Percentiles rank a stretch among this genome's conserved stretches.
These are phyloP conservation scores for Adela reaumurella DNA, from an alignment of 2,888 invertebrate species.

Conservation along the genomic window DNA sequence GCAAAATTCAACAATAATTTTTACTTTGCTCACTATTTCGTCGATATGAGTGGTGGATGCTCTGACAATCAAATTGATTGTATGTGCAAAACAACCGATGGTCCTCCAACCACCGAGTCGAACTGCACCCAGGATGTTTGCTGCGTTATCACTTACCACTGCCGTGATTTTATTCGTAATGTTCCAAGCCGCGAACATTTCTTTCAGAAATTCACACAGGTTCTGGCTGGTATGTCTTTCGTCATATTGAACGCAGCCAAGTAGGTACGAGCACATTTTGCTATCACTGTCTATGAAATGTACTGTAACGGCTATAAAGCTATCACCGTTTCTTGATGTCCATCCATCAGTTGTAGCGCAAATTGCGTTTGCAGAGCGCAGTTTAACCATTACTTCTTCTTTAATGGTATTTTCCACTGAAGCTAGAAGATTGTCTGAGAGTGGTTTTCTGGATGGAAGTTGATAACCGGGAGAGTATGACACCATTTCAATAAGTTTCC, in stretches of 20 bases:
- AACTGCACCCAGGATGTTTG: conserved; percentile 16
- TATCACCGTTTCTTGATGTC: conserved; percentile 18
- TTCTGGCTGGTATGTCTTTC: conserved; percentile 4
- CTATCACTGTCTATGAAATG: conserved; percentile 14
- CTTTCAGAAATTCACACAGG: conserved; percentile 7
- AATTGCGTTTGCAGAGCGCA: conserved; percentile 12
- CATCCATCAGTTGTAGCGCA: conserved; percentile 19
- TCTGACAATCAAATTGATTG: conserved; percentile 17
- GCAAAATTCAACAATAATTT: conserved; percentile 12
- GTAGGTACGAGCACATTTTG: conserved; percentile 4
- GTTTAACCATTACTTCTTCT: conserved; percentile 9
- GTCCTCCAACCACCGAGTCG: conserved; percentile 13
- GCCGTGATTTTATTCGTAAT: conserved; percentile 14
- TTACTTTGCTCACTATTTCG: conserved; percentile 10
- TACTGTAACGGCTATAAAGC: conserved; percentile 17
- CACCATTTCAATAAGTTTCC: conserved; percentile 13
- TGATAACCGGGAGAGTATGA: conserved; percentile 13
- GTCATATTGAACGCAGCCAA: conserved; percentile 3
- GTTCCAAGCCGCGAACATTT: conserved; percentile 7
- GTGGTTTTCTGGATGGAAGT: conserved; percentile 15
- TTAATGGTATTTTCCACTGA: conserved; percentile 10
- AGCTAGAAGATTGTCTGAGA: conserved; percentile 14
- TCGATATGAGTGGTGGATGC: conserved; percentile 10
- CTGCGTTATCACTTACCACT: conserved; percentile 16
- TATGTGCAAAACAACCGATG: conserved; percentile 18